Evolutionary conservation across 1,140 invertebrate genomes (phyloP).

Genomic region (Paraescarpia echinospica): DNA sequence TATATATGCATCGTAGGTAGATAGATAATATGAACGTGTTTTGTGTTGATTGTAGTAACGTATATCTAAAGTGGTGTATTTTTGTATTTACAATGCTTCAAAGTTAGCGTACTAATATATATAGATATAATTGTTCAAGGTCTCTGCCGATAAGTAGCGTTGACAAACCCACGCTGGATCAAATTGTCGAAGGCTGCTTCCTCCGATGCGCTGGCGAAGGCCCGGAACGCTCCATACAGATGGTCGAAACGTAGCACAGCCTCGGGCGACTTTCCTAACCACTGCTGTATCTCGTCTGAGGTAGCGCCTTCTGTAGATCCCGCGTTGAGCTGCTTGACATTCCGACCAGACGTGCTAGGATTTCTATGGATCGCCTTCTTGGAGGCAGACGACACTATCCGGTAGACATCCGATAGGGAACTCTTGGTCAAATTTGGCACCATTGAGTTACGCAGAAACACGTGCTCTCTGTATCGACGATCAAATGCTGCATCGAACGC

Average conservation of each 20-base stretch:
- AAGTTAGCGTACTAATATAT: no score
- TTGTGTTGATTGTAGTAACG: no score
- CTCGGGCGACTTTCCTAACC: neutral
- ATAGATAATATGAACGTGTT: no score
- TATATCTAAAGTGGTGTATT: no score
- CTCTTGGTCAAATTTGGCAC: neutral
- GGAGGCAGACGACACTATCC: neutral
- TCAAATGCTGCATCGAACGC: constrained; percentile 24
- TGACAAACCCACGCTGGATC: neutral
- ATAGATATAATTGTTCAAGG: neutral
- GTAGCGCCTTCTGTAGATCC: neutral
- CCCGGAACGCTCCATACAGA: neutral
- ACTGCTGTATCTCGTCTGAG: neutral
- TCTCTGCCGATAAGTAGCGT: neutral
- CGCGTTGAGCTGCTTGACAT: neutral
- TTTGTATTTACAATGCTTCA: neutral
- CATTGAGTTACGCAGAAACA: constrained; percentile 22
- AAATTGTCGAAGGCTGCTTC: neutral
- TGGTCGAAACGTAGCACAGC: neutral
- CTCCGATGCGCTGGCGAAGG: neutral
- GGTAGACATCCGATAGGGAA: neutral
- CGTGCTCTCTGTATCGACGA: constrained; percentile 24
- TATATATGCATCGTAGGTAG: no score
- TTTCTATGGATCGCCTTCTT: neutral
- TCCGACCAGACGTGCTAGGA: neutral